Percentiles rank a stretch among this genome's conserved stretches.
These are phyloP conservation scores for Psophia crepitans DNA, from an alignment of 2,113 vertebrate species.

Conservation along the genomic window DNA sequence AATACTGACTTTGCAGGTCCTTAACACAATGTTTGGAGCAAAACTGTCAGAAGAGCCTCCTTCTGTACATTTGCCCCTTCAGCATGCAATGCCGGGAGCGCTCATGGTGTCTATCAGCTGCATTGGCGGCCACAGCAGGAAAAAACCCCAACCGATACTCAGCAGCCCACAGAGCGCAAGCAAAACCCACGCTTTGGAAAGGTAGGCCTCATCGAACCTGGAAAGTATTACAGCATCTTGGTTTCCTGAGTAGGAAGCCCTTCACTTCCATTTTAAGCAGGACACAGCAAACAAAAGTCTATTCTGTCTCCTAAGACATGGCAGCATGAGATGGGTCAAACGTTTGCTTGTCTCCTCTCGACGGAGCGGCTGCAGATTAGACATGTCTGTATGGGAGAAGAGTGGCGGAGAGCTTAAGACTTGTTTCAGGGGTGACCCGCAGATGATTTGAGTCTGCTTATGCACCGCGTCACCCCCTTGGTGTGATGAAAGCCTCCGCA, in stretches of 20 bases:
- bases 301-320: slow-evolving; percentile 47
- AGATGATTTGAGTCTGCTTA: slow-evolving; percentile 51
- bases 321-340: slow-evolving; percentile 2
- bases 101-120: neutral
- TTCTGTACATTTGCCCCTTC: neutral
- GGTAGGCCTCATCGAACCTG: neutral
- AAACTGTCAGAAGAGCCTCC: neutral
- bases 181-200: neutral
- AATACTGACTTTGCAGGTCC: neutral
- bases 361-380: slow-evolving; percentile 37
- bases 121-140: neutral
- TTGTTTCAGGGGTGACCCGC: slow-evolving; percentile 49
- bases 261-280: slow-evolving; percentile 71
- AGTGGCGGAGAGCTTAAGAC: slow-evolving; percentile 44
- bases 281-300: slow-evolving; percentile 56
- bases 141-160: neutral
- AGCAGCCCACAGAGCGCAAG: neutral
- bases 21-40: neutral
- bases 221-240: slow-evolving; percentile 27
- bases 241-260: slow-evolving; percentile 49
- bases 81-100: neutral
- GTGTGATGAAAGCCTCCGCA: slow-evolving; percentile 54
- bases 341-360: slow-evolving; percentile 9
- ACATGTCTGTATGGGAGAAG: neutral
- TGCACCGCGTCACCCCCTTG: slow-evolving; percentile 29